Evolutionary conservation across 2,888 invertebrate species (phyloP).

Genomic region (Chironomus tentans): DNA sequence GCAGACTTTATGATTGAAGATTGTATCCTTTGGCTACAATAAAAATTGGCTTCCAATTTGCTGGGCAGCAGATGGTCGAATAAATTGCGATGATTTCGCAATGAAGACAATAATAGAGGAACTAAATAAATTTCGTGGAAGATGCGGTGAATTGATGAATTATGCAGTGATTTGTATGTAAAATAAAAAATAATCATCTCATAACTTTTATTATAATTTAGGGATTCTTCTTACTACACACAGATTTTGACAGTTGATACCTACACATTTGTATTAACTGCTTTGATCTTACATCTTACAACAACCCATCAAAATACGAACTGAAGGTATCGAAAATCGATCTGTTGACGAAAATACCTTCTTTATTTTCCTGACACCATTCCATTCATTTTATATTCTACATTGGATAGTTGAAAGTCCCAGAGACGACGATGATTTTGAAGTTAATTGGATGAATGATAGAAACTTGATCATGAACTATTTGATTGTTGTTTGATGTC

Average conservation of each 20-base stretch:
- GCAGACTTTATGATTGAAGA: no score
- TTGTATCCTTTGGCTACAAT: background rate
- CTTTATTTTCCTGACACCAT: constrained; percentile 45
- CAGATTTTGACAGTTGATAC: constrained; percentile 54
- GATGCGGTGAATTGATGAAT: constrained; percentile 44
- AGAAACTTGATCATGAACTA: constrained; percentile 73
- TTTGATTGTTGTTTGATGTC: constrained; percentile 51
- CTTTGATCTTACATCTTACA: constrained; percentile 52
- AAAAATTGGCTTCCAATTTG: background rate
- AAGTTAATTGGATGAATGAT: constrained; percentile 87
- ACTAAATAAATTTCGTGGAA: constrained; percentile 49
- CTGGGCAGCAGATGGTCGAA: constrained; percentile 49
- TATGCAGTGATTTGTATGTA: constrained; percentile 47
- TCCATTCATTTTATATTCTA: constrained; percentile 85
- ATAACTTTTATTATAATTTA: no score
- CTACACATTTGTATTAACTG: constrained; percentile 51
- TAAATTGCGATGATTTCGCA: constrained; percentile 50
- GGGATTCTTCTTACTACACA: constrained; percentile 50
- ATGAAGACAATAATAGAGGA: constrained; percentile 53
- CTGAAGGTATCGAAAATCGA: background rate
- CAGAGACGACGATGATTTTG: constrained; percentile 90
- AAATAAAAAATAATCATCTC: no score
- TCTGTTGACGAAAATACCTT: background rate
- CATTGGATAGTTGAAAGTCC: constrained; percentile 88
- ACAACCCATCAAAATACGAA: constrained; percentile 44